phyloP scores from a whole-genome alignment of 2,797 vertebrate genomes.

The Ciconia nigra region DNA sequence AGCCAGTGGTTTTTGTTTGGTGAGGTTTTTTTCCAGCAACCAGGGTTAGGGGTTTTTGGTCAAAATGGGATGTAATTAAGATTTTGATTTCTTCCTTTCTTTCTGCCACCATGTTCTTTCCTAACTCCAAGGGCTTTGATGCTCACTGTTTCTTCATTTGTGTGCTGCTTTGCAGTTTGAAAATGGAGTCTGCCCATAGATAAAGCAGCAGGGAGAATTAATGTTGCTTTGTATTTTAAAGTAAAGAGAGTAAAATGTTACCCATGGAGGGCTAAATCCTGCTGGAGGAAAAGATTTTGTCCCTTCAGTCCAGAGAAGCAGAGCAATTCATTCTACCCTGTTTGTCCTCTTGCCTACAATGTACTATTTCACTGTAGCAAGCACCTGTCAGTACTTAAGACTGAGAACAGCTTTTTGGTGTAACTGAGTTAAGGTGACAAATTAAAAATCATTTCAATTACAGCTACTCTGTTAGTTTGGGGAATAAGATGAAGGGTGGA shows the following conservation, averaged over 20 bases:
- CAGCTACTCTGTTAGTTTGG: not conserved
- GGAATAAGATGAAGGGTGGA: not conserved
- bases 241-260: not conserved
- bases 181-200: not conserved
- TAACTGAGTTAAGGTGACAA: not conserved
- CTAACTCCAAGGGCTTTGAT: not conserved
- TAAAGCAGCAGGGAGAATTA: not conserved
- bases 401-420: not conserved
- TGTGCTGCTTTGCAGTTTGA: not conserved
- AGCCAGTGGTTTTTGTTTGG: not conserved
- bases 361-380: not conserved
- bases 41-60: not conserved
- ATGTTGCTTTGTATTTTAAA: not conserved
- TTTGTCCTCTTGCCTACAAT: not conserved
- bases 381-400: not conserved
- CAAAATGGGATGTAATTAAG: not conserved
- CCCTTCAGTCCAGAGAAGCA: not conserved
- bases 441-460: not conserved
- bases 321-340: not conserved
- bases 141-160: not conserved
- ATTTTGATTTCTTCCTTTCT: not conserved
- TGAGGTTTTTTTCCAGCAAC: not conserved
- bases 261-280: not conserved
- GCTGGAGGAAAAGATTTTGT: not conserved
- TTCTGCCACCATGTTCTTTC: not conserved